Evolutionary conservation across 2,888 invertebrate species (phyloP).

Genomic region (Cheilosia urbana): DNA sequence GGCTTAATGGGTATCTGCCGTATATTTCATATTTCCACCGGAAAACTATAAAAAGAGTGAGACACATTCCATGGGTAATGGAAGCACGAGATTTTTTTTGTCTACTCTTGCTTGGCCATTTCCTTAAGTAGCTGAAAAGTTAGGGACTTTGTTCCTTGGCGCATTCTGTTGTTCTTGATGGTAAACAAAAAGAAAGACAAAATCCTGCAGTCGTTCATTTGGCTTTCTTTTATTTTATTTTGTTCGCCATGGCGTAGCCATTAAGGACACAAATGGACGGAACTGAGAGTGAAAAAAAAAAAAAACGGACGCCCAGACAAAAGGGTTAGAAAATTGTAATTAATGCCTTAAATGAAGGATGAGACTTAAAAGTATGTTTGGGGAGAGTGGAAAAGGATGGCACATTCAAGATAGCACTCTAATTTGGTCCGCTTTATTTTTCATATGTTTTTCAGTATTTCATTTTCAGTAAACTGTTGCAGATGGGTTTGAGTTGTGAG

Average conservation of each 20-base stretch:
- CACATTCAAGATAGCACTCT: constrained; percentile 41
- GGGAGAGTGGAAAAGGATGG: not conserved
- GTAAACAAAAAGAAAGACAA: constrained; percentile 20
- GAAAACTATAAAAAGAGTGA: constrained; percentile 12
- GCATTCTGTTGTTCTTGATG: constrained; percentile 60
- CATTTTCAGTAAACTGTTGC: constrained; percentile 9
- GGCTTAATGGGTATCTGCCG: constrained; percentile 59
- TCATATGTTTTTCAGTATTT: too few relatives aligned
- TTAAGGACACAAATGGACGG: constrained; percentile 49
- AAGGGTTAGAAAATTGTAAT: constrained; percentile 66
- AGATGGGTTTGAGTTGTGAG: not conserved
- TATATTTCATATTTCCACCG: constrained; percentile 59
- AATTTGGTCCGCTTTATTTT: constrained; percentile 52
- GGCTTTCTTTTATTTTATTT: constrained; percentile 23
- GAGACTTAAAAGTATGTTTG: constrained; percentile 34
- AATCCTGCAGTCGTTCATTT: constrained; percentile 48
- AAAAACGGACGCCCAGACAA: constrained; percentile 28
- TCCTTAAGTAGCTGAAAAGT: constrained; percentile 72
- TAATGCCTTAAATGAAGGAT: constrained; percentile 66
- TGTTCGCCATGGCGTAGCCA: constrained; percentile 20
- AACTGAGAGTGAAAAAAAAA: not conserved
- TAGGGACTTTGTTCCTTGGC: constrained; percentile 66
- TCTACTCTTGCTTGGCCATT: constrained; percentile 45
- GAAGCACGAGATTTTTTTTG: constrained; percentile 8
- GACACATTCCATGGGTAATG: too few relatives aligned